Percentiles rank a stretch among this genome's conserved stretches.
These are phyloP conservation scores for Alouatta palliata DNA, from an alignment of 2,113 vertebrate species.

Conservation along the genomic window DNA sequence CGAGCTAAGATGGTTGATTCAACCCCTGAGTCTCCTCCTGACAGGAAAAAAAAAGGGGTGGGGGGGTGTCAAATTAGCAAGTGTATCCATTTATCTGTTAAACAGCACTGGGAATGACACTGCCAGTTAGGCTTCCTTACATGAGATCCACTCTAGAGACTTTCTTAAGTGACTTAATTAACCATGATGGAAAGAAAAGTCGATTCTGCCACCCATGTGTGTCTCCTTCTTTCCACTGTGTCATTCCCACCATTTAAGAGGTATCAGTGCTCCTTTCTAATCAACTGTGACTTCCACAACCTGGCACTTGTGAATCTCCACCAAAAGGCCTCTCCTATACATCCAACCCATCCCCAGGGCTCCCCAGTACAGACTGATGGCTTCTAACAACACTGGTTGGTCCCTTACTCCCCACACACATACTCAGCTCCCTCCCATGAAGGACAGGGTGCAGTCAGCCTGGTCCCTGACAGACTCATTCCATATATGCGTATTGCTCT, in stretches of 20 bases:
- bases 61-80: not conserved
- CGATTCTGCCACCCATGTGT: not conserved
- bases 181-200: conserved; percentile 15
- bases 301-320: not conserved
- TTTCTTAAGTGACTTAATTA: not conserved
- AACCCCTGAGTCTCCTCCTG: not conserved
- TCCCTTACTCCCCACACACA: not conserved
- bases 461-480: not conserved
- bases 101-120: not conserved
- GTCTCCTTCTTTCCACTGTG: not conserved
- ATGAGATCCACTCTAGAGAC: not conserved
- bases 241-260: not conserved
- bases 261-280: not conserved
- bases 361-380: not conserved
- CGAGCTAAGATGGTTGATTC: not conserved
- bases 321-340: not conserved
- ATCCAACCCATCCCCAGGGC: not conserved
- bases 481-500: not conserved
- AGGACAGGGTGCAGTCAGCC: not conserved
- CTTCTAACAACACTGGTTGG: not conserved
- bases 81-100: not conserved
- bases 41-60: not conserved
- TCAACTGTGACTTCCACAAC: not conserved
- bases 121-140: not conserved
- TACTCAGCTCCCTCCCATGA: not conserved